Percentiles rank a stretch among this genome's conserved stretches.
phyloP scores from a whole-genome alignment of 2,888 invertebrate species.

The Drosophila falleni region DNA sequence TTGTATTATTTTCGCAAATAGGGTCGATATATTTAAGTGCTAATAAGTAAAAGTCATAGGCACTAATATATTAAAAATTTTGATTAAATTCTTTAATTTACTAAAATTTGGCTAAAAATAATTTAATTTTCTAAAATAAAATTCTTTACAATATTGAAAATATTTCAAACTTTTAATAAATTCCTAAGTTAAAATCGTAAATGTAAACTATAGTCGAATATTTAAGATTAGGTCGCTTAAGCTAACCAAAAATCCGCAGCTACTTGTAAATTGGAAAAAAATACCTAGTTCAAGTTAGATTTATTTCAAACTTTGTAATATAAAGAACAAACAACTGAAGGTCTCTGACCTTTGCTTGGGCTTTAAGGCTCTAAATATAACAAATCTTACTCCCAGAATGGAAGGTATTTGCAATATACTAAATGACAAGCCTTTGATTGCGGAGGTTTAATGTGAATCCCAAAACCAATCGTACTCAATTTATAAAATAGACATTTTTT shows the following conservation, averaged over 20 bases:
- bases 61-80: too few species aligned
- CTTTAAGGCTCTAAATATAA: slow-evolving; percentile 8
- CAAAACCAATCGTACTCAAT: slow-evolving; percentile 20
- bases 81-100: background rate
- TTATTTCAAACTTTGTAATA: slow-evolving; percentile 6
- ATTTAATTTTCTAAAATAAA: background rate
- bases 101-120: background rate
- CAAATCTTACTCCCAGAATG: slow-evolving; percentile 81
- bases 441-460: slow-evolving; percentile 73
- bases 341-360: background rate
- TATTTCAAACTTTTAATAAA: background rate
- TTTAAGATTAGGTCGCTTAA: background rate
- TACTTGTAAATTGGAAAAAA: background rate
- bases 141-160: background rate
- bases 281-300: too few species aligned
- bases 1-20: too few species aligned
- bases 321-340: background rate
- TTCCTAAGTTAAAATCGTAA: background rate
- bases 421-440: slow-evolving; percentile 57
- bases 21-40: too few species aligned
- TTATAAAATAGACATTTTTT: slow-evolving; percentile 7
- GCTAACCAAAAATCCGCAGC: background rate
- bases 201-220: slow-evolving; percentile 1
- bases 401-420: slow-evolving; percentile 67
- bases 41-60: too few species aligned